These are phyloP conservation scores for Dynastes maya DNA, from an alignment of 2,888 invertebrate genomes.

Conservation along the genomic window DNA sequence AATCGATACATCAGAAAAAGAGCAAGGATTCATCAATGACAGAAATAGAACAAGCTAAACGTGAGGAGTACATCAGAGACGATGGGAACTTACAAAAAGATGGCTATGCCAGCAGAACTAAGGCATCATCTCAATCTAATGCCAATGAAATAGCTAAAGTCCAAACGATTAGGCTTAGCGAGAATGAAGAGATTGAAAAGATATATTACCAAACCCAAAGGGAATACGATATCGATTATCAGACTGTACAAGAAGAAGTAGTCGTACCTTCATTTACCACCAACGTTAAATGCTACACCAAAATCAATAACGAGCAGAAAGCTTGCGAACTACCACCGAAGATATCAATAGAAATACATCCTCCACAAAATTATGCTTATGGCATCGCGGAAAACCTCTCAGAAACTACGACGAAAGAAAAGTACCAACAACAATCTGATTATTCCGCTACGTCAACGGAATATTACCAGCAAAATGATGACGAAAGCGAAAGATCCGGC, in stretches of 20 bases:
- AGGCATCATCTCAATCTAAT: slow-evolving; percentile 39
- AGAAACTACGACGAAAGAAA: slow-evolving; percentile 35
- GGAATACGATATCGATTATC: slow-evolving; percentile 66
- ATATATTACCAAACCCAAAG: slow-evolving; percentile 66
- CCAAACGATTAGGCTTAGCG: slow-evolving; percentile 62
- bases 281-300: slow-evolving; percentile 48
- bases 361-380: slow-evolving; percentile 46
- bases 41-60: background rate
- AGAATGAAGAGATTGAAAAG: slow-evolving; percentile 66
- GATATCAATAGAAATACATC: slow-evolving; percentile 50
- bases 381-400: slow-evolving; percentile 20
- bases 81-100: background rate
- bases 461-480: background rate
- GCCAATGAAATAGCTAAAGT: slow-evolving; percentile 62
- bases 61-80: background rate
- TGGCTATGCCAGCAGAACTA: slow-evolving; percentile 18
- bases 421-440: slow-evolving; percentile 32
- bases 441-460: background rate
- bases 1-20: slow-evolving; percentile 61
- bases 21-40: slow-evolving; percentile 44
- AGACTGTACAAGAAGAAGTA: slow-evolving; percentile 64
- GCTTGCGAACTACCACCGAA: slow-evolving; percentile 39
- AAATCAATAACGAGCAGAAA: slow-evolving; percentile 35
- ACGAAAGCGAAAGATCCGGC: slow-evolving; percentile 6
- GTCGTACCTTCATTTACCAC: slow-evolving; percentile 56